Conservation (phyloP, 2,888 invertebrate species). For the Macaria notata region DNA sequence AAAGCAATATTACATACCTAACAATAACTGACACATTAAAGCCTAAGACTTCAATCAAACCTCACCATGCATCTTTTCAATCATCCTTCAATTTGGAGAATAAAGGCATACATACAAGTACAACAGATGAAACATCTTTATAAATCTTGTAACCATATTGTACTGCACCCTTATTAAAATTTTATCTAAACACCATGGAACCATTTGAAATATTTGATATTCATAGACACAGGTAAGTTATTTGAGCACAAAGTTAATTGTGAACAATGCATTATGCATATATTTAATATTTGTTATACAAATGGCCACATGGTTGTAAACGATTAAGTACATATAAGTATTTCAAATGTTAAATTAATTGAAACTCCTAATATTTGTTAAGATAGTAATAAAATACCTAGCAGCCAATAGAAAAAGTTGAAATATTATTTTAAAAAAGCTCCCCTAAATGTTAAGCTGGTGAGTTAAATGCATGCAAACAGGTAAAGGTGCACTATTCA, state of each 20-base stretch:
- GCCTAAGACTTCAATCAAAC: conserved; percentile 1
- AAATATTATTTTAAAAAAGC: conserved; percentile 55
- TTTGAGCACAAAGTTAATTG: conserved; percentile 23
- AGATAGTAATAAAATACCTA: conserved; percentile 57
- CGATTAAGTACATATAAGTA: conserved; percentile 33
- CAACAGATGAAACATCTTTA: conserved; percentile 36
- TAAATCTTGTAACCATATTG: conserved; percentile 54
- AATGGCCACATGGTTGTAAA: conserved; percentile 32
- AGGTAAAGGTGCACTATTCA: conserved; percentile 70
- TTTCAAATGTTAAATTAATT: conserved; percentile 36
- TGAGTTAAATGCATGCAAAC: conserved; percentile 72
- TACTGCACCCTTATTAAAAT: conserved; percentile 58
- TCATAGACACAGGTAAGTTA: conserved; percentile 5
- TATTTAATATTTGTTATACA: conserved; percentile 19
- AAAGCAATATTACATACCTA: conserved; percentile 9
- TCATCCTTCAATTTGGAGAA: conserved; percentile 4
- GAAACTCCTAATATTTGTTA: conserved; percentile 41
- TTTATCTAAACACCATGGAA: conserved; percentile 40
- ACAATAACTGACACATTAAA: background rate
- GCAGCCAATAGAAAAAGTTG: conserved; percentile 67
- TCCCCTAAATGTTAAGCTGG: conserved; percentile 65
- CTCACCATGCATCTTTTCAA: conserved; percentile 2
- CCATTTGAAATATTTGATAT: conserved; percentile 40
- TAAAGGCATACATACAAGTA: background rate
- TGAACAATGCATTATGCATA: conserved; percentile 20